Evolutionary conservation across 2,888 invertebrate genomes (phyloP), one percentile per base, ranked within the genome.

Genomic region (Octodonta nipae): DNA sequence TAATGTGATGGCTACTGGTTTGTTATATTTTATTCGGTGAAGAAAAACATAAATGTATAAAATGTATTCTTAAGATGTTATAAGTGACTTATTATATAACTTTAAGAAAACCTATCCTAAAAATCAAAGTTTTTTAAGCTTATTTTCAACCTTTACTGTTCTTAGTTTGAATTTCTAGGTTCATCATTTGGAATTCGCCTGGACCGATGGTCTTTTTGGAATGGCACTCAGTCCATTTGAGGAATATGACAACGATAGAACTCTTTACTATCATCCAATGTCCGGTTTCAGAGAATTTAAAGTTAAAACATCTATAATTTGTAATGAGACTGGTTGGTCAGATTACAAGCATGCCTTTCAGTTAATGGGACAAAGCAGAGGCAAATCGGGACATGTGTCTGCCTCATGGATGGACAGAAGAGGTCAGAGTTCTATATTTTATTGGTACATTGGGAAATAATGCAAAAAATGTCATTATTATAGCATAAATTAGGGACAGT

Each of bases 161-260:
- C n/a, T n/a, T n/a, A n/a, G n/a, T n/a, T n/a, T n/a, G 5, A 17
- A 5, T 4, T 30, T 34, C 14, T 26, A 43, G 40, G 60, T 85
- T 1, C 78, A 81, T 40, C 80, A 78, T 2, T 50, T 83, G 1
- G 76, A 78, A 41, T 86, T 84, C 50, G 78, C 83, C 49, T 86
- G 84, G 85, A 66, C 78, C 5, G 85, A 85, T 50, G 85, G 85
- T 0, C 69, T 85, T 13, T 83, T 85, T 49, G 82, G 82, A 0
- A 59, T 83, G 43, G 73, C 82, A 1, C 51, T 83, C 26, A 72
- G 77, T n/a, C 74, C 77, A 3, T 35, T 33, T 24, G 29, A 31
- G 43, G 54, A 63, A 2, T 51, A 63, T 32, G 54, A 58, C 10
- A 52, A 61, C 12, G 78, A 84, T 29, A 66, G 79, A 30, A 64